Base-by-base conservation (phyloP, 2,113 vertebrate genomes). In the Xyliphius kryptos region DNA sequence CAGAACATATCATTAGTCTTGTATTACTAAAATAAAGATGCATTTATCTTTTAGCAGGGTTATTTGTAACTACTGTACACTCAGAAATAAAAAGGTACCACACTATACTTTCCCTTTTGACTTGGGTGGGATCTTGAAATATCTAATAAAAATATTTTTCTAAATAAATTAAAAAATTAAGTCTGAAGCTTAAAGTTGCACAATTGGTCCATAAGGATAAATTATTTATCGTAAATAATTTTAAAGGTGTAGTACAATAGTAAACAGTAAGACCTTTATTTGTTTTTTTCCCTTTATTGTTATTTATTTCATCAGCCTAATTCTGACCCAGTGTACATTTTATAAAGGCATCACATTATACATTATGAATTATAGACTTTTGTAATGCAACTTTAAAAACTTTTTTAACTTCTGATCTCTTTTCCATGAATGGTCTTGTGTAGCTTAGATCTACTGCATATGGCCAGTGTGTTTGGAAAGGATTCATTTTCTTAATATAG, bases 401-500 rank as follows among this genome's bases (percentile, higher is more conserved):
- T 22, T 9, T 5, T 13, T 21, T 26, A 54, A 15, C 26, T 53
- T 53, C 20, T 36, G 9, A 54, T 5, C 16, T 38, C 2, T 17
- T 54, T 54, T 54, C 22, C 22, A 36, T 15, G 9, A 54, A 54
- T 54, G 22, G 55, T 21, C 1, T 41, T 41, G 17, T 54, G 26
- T 16, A 15, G 5, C 16, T 17, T 3, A 21, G 10, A 17, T 40
- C 15, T 40, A 4, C 3, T 40, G 15, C 2, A 56, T 56, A 2
- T 19, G 15, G 4, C 7, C 15, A 12, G 10, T 17, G 11, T 19
- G 6, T 17, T 19, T 40, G 1, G 1, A 8, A 17, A 56, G 32
- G 37, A 37, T 20, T 14, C 14, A 52, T n/a, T 9, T 26, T 52
- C 50, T 26, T 52, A 19, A 19, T 19, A 12, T 14, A 8, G 3